Evolutionary conservation across 2,113 vertebrate species (phyloP).

Genomic region (Marmota flaviventris): DNA sequence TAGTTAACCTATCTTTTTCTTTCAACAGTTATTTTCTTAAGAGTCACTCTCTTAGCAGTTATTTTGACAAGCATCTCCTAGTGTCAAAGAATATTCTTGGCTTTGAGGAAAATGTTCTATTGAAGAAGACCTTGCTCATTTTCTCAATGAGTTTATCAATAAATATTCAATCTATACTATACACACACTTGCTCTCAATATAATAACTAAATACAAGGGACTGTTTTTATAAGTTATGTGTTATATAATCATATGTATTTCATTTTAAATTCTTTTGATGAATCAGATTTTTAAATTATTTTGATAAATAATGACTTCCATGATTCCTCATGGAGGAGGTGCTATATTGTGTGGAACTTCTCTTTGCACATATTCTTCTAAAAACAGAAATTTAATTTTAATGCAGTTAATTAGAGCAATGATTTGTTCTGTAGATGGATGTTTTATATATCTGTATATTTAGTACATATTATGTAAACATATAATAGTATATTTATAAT

Average conservation of each 20-base stretch:
- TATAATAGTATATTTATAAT: no score
- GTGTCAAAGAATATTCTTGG: not conserved
- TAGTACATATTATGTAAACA: no score
- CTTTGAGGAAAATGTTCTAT: not conserved
- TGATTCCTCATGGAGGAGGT: not conserved
- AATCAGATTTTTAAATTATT: not conserved
- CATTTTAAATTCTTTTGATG: not conserved
- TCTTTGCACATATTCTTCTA: not conserved
- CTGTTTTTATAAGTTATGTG: not conserved
- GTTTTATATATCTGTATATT: no score
- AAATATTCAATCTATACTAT: not conserved
- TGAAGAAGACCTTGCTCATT: not conserved
- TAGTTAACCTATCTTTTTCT: not conserved
- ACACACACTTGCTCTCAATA: not conserved
- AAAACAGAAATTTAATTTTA: not conserved
- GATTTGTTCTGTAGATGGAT: not conserved
- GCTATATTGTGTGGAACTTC: not conserved
- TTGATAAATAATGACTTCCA: not conserved
- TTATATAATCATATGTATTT: not conserved
- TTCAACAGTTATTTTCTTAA: not conserved
- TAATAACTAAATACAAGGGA: not conserved
- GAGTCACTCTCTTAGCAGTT: not conserved
- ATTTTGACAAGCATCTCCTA: not conserved
- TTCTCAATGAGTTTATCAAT: not conserved
- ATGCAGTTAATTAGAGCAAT: not conserved